Percentiles rank a stretch among this genome's conserved stretches.
These are phyloP conservation scores for Proales similis DNA, from an alignment of 1,140 invertebrate genomes.

Conservation along the genomic window DNA sequence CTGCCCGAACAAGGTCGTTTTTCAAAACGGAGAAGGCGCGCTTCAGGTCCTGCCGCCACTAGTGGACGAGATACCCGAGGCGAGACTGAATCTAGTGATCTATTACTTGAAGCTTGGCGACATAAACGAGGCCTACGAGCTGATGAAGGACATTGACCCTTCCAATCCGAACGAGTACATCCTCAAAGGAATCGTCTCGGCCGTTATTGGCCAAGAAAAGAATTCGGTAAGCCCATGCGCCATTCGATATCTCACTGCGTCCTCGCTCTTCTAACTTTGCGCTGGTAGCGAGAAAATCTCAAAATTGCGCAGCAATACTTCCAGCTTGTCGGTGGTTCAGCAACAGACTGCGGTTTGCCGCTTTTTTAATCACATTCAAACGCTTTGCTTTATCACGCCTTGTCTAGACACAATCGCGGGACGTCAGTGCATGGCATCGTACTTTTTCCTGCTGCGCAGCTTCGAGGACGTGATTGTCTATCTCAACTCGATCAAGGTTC, in stretches of 20 bases:
- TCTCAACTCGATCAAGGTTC: conserved; percentile 84
- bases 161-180: conserved; percentile 91
- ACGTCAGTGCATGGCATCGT: conserved; percentile 92
- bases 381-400: conserved; percentile 37
- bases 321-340: conserved; percentile 86
- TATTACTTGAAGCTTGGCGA: conserved; percentile 83
- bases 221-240: conserved; percentile 64
- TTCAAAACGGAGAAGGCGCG: conserved; percentile 84
- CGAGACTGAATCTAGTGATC: conserved; percentile 86
- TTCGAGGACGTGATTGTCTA: conserved; percentile 94
- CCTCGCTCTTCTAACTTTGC: too few species aligned
- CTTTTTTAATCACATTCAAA: not conserved
- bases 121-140: conserved; percentile 74
- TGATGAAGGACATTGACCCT: conserved; percentile 85
- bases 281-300: conserved; percentile 74
- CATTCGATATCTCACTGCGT: not conserved
- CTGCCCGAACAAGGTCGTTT: conserved; percentile 60
- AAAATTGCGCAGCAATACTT: conserved; percentile 93
- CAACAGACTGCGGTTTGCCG: conserved; percentile 75
- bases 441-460: conserved; percentile 83
- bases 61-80: conserved; percentile 91
- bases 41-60: conserved; percentile 78
- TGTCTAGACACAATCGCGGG: conserved; percentile 65
- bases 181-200: conserved; percentile 88
- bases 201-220: conserved; percentile 80